phyloP scores from a whole-genome alignment of 1,140 invertebrate genomes.

The Macrobrachium rosenbergii region DNA sequence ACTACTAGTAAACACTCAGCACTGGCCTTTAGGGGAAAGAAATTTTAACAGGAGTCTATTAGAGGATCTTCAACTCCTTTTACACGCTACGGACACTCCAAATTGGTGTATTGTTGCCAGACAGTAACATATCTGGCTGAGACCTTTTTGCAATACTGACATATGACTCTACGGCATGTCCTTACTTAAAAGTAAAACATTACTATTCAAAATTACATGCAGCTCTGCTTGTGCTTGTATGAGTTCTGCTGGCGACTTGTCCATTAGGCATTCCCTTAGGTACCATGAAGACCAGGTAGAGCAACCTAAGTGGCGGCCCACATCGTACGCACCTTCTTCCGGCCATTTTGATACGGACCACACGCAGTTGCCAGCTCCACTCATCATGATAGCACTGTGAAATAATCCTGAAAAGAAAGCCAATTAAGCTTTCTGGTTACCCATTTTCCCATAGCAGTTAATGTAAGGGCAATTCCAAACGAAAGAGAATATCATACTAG shows the following conservation, averaged over 20 bases:
- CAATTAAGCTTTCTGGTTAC: not conserved
- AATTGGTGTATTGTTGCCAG: no score
- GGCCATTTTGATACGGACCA: constrained; percentile 47
- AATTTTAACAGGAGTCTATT: no score
- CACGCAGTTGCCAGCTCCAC: constrained; percentile 51
- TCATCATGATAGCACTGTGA: constrained; percentile 46
- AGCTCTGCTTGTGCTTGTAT: constrained; percentile 29
- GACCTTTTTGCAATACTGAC: no score
- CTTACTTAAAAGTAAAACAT: no score
- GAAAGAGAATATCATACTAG: not conserved
- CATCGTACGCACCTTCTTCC: constrained; percentile 8
- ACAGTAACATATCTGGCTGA: no score
- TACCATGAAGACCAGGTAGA: constrained; percentile 20
- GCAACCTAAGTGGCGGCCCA: constrained; percentile 47
- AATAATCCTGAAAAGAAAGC: constrained; percentile 44
- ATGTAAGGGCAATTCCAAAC: not conserved
- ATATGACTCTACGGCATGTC: no score
- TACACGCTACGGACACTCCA: no score
- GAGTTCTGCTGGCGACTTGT: constrained; percentile 32
- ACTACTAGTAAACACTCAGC: no score
- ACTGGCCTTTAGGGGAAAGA: no score
- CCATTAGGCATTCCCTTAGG: constrained; percentile 29
- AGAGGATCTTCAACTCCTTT: no score
- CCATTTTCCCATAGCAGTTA: not conserved
- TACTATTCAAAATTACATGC: constrained; percentile 21